phyloP scores from a whole-genome alignment of 30 jellyfish, hydroid and myxozoan species.

The Chrysaora quinquecirrha region DNA sequence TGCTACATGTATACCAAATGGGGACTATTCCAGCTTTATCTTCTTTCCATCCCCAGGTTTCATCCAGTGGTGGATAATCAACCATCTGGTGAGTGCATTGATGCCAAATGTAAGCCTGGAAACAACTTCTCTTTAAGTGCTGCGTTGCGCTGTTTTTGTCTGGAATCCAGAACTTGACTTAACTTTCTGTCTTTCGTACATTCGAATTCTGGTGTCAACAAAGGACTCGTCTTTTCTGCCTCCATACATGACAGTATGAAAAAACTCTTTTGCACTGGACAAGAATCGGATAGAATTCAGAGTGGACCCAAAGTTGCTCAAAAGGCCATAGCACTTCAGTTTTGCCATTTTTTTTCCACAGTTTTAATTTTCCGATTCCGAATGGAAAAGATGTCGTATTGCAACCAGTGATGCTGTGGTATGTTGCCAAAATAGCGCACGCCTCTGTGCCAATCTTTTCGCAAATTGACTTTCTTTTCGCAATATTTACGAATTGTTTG shows the following conservation, averaged over 20 bases:
- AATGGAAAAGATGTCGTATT: slow-evolving; percentile 49
- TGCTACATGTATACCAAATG: slow-evolving; percentile 48
- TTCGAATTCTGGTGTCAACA: slow-evolving; percentile 31
- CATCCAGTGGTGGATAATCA: slow-evolving; percentile 24
- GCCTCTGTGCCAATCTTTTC: slow-evolving; percentile 43
- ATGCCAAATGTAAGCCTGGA: slow-evolving; percentile 13
- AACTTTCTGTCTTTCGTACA: slow-evolving; percentile 64
- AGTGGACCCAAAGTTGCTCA: too few relatives aligned
- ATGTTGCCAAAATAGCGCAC: slow-evolving; percentile 33
- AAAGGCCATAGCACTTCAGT: slow-evolving; percentile 12
- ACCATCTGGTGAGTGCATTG: neutral
- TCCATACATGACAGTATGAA: slow-evolving; percentile 24
- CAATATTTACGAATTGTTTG: slow-evolving; percentile 33
- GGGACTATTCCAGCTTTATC: slow-evolving; percentile 13
- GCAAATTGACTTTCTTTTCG: slow-evolving; percentile 29
- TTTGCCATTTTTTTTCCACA: slow-evolving; percentile 46
- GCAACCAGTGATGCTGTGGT: slow-evolving; percentile 33
- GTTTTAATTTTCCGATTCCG: slow-evolving; percentile 18
- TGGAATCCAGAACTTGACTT: slow-evolving; percentile 51
- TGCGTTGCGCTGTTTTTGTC: slow-evolving; percentile 35
- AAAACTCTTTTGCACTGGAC: slow-evolving; percentile 45
- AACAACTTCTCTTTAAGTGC: slow-evolving; percentile 29
- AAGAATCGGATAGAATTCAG: slow-evolving; percentile 12
- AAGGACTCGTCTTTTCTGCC: slow-evolving; percentile 41
- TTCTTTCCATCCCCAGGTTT: slow-evolving; percentile 57